Evolutionary conservation across 2,113 vertebrate genomes (phyloP).

Genomic region (Laticauda colubrina): DNA sequence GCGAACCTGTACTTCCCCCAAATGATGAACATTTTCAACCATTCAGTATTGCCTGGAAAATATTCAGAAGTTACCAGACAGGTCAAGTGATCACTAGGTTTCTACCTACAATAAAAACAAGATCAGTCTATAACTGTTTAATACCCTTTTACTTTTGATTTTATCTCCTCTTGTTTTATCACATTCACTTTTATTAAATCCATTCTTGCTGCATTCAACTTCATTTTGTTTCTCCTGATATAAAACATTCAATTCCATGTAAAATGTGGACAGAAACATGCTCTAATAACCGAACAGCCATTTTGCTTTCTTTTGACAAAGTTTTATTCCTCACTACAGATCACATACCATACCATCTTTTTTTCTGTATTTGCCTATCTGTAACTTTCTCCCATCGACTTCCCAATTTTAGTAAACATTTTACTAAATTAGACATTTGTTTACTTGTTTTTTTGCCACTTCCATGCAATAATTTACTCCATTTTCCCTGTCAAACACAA

Average conservation of each 20-base stretch:
- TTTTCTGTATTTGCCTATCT: background rate
- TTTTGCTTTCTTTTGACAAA: background rate
- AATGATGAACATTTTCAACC: background rate
- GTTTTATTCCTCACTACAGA: background rate
- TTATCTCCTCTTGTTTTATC: too few species aligned
- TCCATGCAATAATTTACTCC: background rate
- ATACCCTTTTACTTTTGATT: too few species aligned
- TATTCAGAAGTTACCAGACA: background rate
- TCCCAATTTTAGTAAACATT: background rate
- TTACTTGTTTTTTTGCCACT: background rate
- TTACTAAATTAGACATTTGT: background rate
- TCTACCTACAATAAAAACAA: conserved; percentile 20
- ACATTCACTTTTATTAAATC: too few species aligned
- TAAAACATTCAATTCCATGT: too few species aligned
- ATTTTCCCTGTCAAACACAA: background rate
- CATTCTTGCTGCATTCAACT: too few species aligned
- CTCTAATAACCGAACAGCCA: background rate
- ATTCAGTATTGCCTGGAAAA: background rate
- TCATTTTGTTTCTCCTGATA: too few species aligned
- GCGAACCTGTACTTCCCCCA: background rate
- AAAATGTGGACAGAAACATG: too few species aligned
- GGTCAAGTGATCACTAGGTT: background rate
- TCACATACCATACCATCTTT: background rate
- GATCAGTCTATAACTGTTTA: too few species aligned
- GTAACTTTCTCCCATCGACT: background rate